Evolutionary conservation across 53 echinoderm and acorn worm species (phyloP), one percentile per base, ranked within the genome.

Genomic region (Antedon mediterranea): DNA sequence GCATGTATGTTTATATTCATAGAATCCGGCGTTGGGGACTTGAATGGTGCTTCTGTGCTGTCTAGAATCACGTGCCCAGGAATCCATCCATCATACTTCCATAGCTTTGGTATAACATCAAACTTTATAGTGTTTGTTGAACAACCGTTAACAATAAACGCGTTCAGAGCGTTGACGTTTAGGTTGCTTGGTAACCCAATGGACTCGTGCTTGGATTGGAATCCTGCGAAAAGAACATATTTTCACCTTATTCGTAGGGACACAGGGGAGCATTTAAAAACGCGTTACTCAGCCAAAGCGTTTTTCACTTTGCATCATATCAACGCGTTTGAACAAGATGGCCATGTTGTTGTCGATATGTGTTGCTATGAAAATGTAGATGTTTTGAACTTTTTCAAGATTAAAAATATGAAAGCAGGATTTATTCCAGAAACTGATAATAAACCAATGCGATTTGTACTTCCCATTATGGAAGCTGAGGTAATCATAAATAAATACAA

Each of bases 81-180:
- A 32, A 42, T 77, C 26, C 71, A 85, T 71, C 88, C 88, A 0
- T 82, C 88, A 15, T 88, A 88, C 79, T 85, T 43, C 43, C 88
- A 88, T 72, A 88, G 88, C 85, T 88, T 82, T 79, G 85, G 85
- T 73, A 85, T 88, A 72, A 85, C 88, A 0, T 77, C 81, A 3
- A 81, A 88, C 81, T 88, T 71, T 74, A 34, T 88, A 30, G 78
- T 88, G 27, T 74, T 88, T 0, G 81, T 88, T 0, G 88, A 88
- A 43, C 88, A 88, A 33, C 88, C 88, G 3, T 44, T 85, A 34
- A 78, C 71, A 30, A 37, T 85, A n/a, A 88, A 85, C 73, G 30
- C 74, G 26, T 20, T 88, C 14, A 85, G 37, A 37, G 37, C 72
- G 15, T 4, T 14, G 7, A 30, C 30, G 30, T 5, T 8, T 8